Percentiles rank a stretch among this genome's conserved stretches.
These are phyloP conservation scores for Brachionus calyciflorus DNA, from an alignment of 1,140 invertebrate genomes.

Conservation along the genomic window DNA sequence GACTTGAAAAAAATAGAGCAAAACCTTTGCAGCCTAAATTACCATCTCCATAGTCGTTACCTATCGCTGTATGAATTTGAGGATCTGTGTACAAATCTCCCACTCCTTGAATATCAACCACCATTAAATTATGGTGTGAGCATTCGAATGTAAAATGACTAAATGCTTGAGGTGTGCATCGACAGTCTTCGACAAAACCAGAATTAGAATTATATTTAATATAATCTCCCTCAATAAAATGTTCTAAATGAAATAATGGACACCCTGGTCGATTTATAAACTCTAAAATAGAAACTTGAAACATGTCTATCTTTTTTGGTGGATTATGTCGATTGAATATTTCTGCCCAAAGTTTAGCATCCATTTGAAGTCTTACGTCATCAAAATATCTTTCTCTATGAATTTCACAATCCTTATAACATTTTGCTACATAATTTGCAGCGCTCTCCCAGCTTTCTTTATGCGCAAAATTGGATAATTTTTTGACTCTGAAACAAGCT, in stretches of 20 bases:
- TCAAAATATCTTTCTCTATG: constrained; percentile 64
- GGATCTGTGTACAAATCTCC: constrained; percentile 68
- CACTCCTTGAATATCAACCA: constrained; percentile 68
- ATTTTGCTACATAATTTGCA: constrained; percentile 66
- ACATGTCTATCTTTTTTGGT: constrained; percentile 68
- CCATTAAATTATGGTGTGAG: constrained; percentile 66
- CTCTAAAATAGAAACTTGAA: constrained; percentile 66
- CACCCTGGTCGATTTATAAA: constrained; percentile 62
- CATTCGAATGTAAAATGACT: constrained; percentile 68
- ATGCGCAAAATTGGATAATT: constrained; percentile 62
- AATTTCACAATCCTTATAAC: constrained; percentile 63
- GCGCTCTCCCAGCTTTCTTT: constrained; percentile 62
- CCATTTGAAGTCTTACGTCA: constrained; percentile 67
- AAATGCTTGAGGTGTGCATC: constrained; percentile 67
- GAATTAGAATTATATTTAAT: constrained; percentile 69
- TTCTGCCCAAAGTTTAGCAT: constrained; percentile 67
- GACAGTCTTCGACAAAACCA: constrained; percentile 64
- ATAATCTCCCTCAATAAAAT: constrained; percentile 66
- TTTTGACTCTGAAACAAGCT: constrained; percentile 65
- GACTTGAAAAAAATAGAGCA: constrained; percentile 67
- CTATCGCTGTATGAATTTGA: constrained; percentile 65
- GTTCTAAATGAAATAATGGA: constrained; percentile 66
- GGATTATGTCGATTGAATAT: constrained; percentile 67
- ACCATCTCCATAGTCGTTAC: constrained; percentile 57
- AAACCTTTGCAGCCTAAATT: constrained; percentile 66